These are phyloP conservation scores for Melanostigma gelatinosum DNA, from an alignment of 2,113 vertebrate species.

Conservation along the genomic window DNA sequence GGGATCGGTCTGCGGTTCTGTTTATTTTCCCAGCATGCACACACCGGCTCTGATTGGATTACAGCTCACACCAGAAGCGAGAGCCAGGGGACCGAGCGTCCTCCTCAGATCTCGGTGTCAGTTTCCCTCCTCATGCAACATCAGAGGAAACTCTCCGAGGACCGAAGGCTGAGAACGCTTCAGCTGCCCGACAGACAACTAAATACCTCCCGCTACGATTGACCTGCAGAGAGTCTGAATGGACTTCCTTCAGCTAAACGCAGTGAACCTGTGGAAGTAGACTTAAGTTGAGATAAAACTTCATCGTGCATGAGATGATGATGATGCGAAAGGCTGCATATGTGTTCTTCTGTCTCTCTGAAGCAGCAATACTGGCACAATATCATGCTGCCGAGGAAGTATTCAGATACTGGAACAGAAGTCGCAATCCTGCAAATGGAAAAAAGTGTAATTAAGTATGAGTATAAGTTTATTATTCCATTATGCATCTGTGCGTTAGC, in stretches of 20 bases:
- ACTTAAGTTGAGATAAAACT: neutral
- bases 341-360: neutral
- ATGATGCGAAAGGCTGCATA: neutral
- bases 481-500: neutral
- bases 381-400: neutral
- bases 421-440: neutral
- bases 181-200: conserved; percentile 60
- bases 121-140: conserved; percentile 64
- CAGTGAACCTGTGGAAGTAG: neutral
- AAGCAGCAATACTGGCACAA: neutral
- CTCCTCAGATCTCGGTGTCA: conserved; percentile 66
- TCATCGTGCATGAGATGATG: neutral
- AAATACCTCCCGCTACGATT: conserved; percentile 60
- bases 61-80: conserved; percentile 79
- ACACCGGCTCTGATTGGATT: conserved; percentile 75
- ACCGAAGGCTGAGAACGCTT: conserved; percentile 43
- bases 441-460: neutral
- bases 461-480: neutral
- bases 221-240: conserved; percentile 51
- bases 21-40: conserved; percentile 78
- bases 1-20: conserved; percentile 61
- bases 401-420: neutral
- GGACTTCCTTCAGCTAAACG: conserved; percentile 21
- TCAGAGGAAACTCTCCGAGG: conserved; percentile 64
- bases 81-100: conserved; percentile 66